Percentiles rank a stretch among this genome's conserved stretches.
These are phyloP conservation scores for Euphydryas editha DNA, from an alignment of 2,888 invertebrate genomes.

Conservation along the genomic window DNA sequence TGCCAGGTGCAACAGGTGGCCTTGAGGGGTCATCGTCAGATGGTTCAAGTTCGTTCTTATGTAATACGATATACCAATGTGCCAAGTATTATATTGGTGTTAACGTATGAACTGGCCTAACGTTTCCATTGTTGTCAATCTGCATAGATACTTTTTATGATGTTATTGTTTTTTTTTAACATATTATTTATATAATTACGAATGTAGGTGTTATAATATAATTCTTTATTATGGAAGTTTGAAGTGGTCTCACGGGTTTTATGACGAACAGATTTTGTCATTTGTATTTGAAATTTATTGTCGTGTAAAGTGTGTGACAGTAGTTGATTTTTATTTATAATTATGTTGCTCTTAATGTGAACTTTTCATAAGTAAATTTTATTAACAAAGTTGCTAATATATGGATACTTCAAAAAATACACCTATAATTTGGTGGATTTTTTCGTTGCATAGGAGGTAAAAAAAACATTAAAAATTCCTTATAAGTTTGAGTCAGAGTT, in stretches of 20 bases:
- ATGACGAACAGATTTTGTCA: too few relatives aligned
- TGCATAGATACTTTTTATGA: background rate
- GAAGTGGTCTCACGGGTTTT: too few relatives aligned
- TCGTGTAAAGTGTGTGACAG: too few relatives aligned
- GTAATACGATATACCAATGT: conserved; percentile 2
- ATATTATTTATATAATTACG: background rate
- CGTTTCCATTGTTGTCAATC: background rate
- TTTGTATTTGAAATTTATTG: too few relatives aligned
- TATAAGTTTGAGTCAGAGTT: background rate
- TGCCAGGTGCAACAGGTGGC: conserved; percentile 54
- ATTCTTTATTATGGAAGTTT: too few relatives aligned
- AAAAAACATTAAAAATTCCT: background rate
- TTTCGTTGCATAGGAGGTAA: too few relatives aligned
- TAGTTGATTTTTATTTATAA: too few relatives aligned
- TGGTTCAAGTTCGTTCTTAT: conserved; percentile 47
- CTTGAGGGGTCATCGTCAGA: conserved; percentile 43
- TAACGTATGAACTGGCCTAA: background rate
- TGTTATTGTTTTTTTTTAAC: background rate
- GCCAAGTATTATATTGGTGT: conserved; percentile 3
- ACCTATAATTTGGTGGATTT: background rate
- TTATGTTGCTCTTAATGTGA: too few relatives aligned
- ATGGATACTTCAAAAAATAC: too few relatives aligned
- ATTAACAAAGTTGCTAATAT: too few relatives aligned
- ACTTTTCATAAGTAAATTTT: too few relatives aligned
- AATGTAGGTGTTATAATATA: background rate